Evolutionary conservation across 2,888 invertebrate genomes (phyloP), one percentile per base, ranked within the genome.

Genomic region (Pseudanteris insignis): DNA sequence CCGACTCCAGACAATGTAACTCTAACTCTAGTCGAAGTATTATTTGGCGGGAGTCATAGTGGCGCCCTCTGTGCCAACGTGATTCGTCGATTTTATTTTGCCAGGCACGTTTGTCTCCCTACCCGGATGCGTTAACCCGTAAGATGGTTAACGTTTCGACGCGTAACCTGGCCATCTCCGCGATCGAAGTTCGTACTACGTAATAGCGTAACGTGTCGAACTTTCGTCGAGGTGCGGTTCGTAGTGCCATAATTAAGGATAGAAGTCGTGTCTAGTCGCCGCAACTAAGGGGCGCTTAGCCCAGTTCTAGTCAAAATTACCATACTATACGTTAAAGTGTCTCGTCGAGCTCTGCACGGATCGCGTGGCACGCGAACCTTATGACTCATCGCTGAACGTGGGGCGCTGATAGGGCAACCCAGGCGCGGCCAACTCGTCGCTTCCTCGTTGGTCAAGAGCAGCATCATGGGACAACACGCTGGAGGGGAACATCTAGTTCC

Each of bases 181-280:
- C 14, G 12, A 28, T 21, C 6, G 12, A 28, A 15, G 38, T 21
- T 8, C 8, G n/a, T n/a, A n/a, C n/a, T n/a, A 26, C 32, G 4
- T 14, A 2, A 12, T n/a, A 4, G 9, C 15, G 13, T 2, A 5
- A 2, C 13, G 26, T 1, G 2, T n/a, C 9, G 11, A 13, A 15
- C 21, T 12, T 29, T 10, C 11, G 14, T 44, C 33, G 33, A 10
- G 14, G 12, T 15, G 25, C 13, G 26, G 32, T 10, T 38, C 18
- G 26, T 51, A 51, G 75, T 76, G 76, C 76, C 75, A 76, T 76
- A 70, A 69, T n/a, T 72, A 70, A 71, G 69, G 71, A 72, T 72
- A 68, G 36, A 14, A 44, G 33, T 38, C 43, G 36, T 51, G 25
- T 64, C 64, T 64, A 64, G 64, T 64, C 64, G 37, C 21, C 34